Base-by-base conservation (phyloP, 2,113 vertebrate species). In the Columba janthina region DNA sequence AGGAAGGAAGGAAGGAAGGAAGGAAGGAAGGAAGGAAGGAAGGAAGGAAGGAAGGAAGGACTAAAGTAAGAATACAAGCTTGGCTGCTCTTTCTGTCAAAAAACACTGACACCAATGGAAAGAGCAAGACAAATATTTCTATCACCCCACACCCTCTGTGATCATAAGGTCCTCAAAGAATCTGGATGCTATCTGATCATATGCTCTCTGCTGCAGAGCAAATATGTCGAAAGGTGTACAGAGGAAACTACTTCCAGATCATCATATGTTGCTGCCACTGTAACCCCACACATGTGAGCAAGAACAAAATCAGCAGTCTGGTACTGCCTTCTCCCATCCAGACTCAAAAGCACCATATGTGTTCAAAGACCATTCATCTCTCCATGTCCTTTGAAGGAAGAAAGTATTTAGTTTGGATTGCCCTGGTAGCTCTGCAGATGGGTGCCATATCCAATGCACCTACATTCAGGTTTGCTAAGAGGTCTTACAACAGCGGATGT, bases 11-110 rank as follows among this genome's bases (percentile, higher is more conserved):
- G n/a, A n/a, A n/a, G n/a, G n/a, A n/a, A n/a, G n/a, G n/a, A n/a
- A n/a, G n/a, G n/a, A n/a, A n/a, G n/a, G n/a, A n/a, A n/a, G n/a
- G n/a, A n/a, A n/a, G n/a, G n/a, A n/a, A n/a, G n/a, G n/a, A n/a
- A n/a, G n/a, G n/a, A n/a, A n/a, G n/a, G n/a, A n/a, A n/a, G n/a
- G n/a, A 94, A 97, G 97, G 87, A 95, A 95, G 70, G 67, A 80
- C 64, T 88, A 57, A 76, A 85, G 87, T 93, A 85, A 96, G 93
- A 95, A 92, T 14, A 58, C 44, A 92, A 88, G 32, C 20, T 42
- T 84, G 40, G 42, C 36, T 89, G 18, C 31, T 94, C 40, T 86
- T 83, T 88, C 58, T 74, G 46, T 61, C 62, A 61, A 84, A 91
- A 96, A 83, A 2, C 36, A 51, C 36, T 60, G 26, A 88, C 48